phyloP scores from a whole-genome alignment of 1,140 invertebrate genomes.

The Chironomus tepperi region DNA sequence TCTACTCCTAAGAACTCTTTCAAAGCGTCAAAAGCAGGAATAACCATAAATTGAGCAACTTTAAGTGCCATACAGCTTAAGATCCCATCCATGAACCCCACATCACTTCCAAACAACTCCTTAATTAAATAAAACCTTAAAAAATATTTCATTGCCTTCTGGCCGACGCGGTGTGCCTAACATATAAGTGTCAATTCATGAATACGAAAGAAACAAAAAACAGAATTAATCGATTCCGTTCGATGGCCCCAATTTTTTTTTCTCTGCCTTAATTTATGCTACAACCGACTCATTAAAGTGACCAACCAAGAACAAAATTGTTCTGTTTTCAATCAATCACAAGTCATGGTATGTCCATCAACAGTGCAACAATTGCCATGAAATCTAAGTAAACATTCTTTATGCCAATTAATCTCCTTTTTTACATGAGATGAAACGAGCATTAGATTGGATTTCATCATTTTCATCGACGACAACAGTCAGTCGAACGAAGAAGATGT shows the following conservation, averaged over 20 bases:
- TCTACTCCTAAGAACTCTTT: background rate
- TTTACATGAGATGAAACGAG: no score
- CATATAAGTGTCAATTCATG: background rate
- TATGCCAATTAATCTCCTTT: background rate
- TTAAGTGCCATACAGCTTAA: no score
- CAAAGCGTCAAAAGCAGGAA: background rate
- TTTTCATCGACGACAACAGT: background rate
- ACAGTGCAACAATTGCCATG: background rate
- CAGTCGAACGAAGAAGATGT: background rate
- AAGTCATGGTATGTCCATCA: background rate
- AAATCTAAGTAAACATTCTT: background rate
- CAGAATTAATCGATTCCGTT: background rate
- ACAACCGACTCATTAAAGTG: background rate
- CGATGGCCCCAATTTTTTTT: constrained; percentile 3
- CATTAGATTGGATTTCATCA: background rate
- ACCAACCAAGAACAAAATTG: background rate
- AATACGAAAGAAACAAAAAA: background rate
- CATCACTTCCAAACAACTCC: no score
- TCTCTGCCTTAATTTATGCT: background rate
- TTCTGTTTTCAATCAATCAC: constrained; percentile 7
- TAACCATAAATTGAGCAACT: no score
- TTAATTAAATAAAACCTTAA: no score
- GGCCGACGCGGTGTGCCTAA: no score
- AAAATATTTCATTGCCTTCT: no score
- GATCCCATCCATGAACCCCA: no score